phyloP scores from a whole-genome alignment of 2,113 vertebrate species.

The Psammodynastes pulverulentus region DNA sequence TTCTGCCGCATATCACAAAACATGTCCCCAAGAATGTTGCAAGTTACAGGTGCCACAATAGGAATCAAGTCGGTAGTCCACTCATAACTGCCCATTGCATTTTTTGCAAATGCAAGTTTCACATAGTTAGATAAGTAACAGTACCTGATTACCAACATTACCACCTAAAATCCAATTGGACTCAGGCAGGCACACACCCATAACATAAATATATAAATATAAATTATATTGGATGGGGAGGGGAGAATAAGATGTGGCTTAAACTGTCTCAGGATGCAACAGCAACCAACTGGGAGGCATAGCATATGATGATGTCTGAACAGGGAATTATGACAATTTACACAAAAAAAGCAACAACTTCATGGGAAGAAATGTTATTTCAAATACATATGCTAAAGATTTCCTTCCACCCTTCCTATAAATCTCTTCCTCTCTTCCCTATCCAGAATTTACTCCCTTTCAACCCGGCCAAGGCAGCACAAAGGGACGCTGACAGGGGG shows the following conservation, averaged over 20 bases:
- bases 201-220: not conserved
- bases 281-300: not conserved
- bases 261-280: not conserved
- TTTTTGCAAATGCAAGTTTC: not conserved
- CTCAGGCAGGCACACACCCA: not conserved
- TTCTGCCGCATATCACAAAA: not conserved
- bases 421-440: no score
- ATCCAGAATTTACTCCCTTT: not conserved
- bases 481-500: accelerated
- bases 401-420: not conserved
- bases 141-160: not conserved
- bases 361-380: not conserved
- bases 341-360: not conserved
- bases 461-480: slow-evolving; percentile 17
- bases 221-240: no score
- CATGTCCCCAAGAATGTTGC: not conserved
- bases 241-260: not conserved
- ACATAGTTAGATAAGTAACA: not conserved
- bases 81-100: not conserved
- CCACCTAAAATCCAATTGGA: not conserved
- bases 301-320: not conserved
- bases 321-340: no score
- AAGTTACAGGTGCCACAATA: not conserved
- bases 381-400: not conserved
- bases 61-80: not conserved